Percentiles rank a stretch among this genome's conserved stretches.
Conservation (phyloP, 2,113 vertebrate species). For the Prionailurus bengalensis region DNA sequence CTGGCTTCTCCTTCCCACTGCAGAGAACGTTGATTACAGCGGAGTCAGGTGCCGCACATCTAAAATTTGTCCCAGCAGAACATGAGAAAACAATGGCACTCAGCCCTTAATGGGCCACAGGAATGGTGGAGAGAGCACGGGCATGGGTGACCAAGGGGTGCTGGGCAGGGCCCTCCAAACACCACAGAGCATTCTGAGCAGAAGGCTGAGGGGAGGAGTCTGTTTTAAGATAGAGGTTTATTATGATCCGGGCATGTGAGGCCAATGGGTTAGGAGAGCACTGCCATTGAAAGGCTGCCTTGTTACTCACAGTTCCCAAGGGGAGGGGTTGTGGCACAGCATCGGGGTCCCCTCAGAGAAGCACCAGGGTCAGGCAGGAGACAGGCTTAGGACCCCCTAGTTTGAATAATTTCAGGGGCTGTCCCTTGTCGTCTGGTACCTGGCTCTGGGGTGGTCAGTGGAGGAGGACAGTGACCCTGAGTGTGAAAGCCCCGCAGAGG, state of each 20-base stretch:
- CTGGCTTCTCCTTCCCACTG: not conserved
- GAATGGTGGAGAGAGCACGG: not conserved
- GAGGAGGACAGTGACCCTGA: no score
- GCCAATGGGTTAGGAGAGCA: not conserved
- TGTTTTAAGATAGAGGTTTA: not conserved
- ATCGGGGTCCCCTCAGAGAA: accelerated
- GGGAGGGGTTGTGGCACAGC: not conserved
- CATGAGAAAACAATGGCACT: not conserved
- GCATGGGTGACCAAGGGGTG: not conserved
- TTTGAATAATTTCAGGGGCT: not conserved
- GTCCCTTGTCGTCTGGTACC: not conserved
- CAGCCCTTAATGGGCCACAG: not conserved
- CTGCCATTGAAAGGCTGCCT: not conserved
- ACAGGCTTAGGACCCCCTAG: no score
- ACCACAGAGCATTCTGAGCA: not conserved
- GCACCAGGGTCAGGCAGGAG: no score
- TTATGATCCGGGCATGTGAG: not conserved
- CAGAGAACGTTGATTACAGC: not conserved
- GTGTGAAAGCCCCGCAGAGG: not conserved
- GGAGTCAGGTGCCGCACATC: not conserved
- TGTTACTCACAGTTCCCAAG: not conserved
- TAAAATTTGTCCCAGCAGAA: not conserved
- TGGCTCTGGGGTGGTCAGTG: not conserved
- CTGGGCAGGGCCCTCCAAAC: not conserved
- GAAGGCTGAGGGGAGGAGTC: not conserved